Percentiles rank a stretch among this genome's conserved stretches.
Evolutionary conservation across 1,140 invertebrate genomes (phyloP).

Genomic region (Oreohelix idahoensis): DNA sequence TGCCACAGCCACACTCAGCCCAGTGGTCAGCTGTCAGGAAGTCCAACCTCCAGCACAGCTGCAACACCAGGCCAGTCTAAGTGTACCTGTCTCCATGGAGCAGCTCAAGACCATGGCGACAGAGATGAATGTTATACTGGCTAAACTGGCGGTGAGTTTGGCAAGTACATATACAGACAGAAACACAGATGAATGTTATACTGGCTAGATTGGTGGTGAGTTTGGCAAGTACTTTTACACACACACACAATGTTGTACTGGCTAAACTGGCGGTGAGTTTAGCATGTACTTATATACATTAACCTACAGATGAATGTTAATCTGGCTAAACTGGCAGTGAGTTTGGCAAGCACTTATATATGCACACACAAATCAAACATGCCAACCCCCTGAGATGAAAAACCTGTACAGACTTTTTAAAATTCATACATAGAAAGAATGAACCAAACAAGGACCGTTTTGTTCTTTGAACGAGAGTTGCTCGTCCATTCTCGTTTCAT

Average conservation of each 20-base stretch:
- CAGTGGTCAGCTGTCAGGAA: not conserved
- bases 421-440: too few relatives aligned
- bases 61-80: not conserved
- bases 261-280: conserved; percentile 64
- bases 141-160: conserved; percentile 63
- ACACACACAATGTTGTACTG: conserved; percentile 61
- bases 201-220: conserved; percentile 66
- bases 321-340: conserved; percentile 65
- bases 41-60: not conserved
- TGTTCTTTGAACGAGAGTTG: too few relatives aligned
- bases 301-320: conserved; percentile 65
- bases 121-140: conserved; percentile 65
- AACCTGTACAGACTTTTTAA: too few relatives aligned
- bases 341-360: too few relatives aligned
- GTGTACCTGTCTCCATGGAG: conserved; percentile 63
- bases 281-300: too few relatives aligned
- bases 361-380: too few relatives aligned
- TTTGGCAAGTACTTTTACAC: too few relatives aligned
- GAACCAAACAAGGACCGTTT: too few relatives aligned
- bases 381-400: too few relatives aligned
- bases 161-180: too few relatives aligned
- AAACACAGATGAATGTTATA: conserved; percentile 64
- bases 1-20: not conserved
- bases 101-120: conserved; percentile 63
- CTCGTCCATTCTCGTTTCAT: too few relatives aligned